Percentiles rank a stretch among this genome's conserved stretches.
Conservation (phyloP, 2,113 vertebrate species). For the Axis porcinus region DNA sequence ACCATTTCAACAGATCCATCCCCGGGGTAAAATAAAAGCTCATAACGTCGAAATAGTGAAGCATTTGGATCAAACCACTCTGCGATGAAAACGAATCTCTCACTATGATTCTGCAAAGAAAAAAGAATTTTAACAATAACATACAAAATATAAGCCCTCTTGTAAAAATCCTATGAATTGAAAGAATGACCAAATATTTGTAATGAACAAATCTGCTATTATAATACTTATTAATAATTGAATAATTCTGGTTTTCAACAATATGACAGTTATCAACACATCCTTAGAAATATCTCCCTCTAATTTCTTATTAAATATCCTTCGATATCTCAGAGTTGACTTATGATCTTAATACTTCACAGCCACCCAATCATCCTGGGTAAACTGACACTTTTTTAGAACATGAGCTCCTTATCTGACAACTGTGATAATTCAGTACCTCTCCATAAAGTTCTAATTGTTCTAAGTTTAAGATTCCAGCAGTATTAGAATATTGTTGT, state of each 20-base stretch:
- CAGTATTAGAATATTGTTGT: not conserved
- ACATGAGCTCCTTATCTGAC: not conserved
- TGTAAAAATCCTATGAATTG: not conserved
- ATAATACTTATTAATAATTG: not conserved
- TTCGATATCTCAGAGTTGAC: not conserved
- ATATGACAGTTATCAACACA: not conserved
- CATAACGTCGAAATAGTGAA: constrained; percentile 89
- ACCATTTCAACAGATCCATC: constrained; percentile 97
- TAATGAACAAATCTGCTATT: not conserved
- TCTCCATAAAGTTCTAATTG: not conserved
- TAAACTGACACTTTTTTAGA: not conserved
- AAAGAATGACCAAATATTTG: not conserved
- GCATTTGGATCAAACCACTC: constrained; percentile 96
- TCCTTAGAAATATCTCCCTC: not conserved
- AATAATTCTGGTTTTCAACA: not conserved
- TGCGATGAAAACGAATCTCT: constrained; percentile 91
- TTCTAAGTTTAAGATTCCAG: not conserved
- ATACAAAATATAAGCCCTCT: not conserved
- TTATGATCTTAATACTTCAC: not conserved
- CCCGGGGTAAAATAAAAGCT: constrained; percentile 92
- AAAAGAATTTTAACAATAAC: constrained; percentile 26
- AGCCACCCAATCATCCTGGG: not conserved
- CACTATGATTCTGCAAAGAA: constrained; percentile 84
- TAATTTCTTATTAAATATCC: not conserved
- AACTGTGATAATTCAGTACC: not conserved